These are phyloP conservation scores for Caenorhabditis latens DNA, from an alignment of 1,140 invertebrate genomes.

Conservation along the genomic window DNA sequence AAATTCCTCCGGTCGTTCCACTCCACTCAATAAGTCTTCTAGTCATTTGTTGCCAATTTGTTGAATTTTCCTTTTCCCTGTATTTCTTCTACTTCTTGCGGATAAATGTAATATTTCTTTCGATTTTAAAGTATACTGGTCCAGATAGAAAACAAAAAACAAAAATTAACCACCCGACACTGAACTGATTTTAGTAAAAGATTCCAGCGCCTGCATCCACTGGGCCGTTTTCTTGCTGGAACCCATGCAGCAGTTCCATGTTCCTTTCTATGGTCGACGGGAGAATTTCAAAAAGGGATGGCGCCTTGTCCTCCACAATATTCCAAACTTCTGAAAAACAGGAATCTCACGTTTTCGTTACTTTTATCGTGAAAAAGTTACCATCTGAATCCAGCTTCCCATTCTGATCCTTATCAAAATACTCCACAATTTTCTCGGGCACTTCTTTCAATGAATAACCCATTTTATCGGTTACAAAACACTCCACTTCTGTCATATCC, in stretches of 20 bases:
- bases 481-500: background rate
- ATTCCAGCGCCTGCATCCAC: background rate
- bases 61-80: conserved; percentile 21
- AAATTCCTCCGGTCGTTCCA: background rate
- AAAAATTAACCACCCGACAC: conserved; percentile 9
- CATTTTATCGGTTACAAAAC: conserved; percentile 34
- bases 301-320: background rate
- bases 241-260: background rate
- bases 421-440: background rate
- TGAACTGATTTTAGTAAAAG: background rate
- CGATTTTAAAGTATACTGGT: too few relatives aligned
- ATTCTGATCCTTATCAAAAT: conserved; percentile 8
- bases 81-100: too few relatives aligned
- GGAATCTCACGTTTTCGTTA: background rate
- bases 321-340: background rate
- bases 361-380: background rate
- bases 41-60: conserved; percentile 55
- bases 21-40: conserved; percentile 14
- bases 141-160: too few relatives aligned
- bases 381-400: conserved; percentile 23
- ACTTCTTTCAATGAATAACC: background rate
- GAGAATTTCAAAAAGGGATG: background rate
- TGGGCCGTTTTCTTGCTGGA: background rate
- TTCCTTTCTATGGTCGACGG: background rate
- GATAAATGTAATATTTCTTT: too few relatives aligned